phyloP scores from a whole-genome alignment of 2,113 vertebrate species.

The Salvelinus sp. region DNA sequence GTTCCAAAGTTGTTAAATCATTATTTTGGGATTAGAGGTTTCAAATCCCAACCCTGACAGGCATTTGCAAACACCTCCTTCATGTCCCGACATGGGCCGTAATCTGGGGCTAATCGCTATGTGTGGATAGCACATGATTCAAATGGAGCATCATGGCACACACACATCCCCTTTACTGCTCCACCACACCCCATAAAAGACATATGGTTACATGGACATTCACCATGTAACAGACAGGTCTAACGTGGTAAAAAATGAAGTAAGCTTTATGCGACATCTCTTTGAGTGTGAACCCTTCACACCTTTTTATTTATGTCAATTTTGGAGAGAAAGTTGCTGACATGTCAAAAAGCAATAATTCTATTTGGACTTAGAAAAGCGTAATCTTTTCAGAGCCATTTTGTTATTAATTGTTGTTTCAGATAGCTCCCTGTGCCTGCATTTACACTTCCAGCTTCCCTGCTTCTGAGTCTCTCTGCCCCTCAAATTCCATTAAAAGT shows the following conservation, averaged over 20 bases:
- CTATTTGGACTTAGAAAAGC: slow-evolving; percentile 52
- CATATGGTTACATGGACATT: slow-evolving; percentile 46
- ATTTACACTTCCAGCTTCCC: slow-evolving; percentile 55
- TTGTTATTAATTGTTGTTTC: slow-evolving; percentile 62
- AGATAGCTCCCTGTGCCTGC: slow-evolving; percentile 60
- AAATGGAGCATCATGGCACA: slow-evolving; percentile 42
- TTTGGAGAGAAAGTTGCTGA: slow-evolving; percentile 64
- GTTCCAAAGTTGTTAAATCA: slow-evolving; percentile 49
- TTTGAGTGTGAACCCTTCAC: slow-evolving; percentile 24
- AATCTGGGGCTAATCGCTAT: slow-evolving; percentile 58
- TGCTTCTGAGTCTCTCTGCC: slow-evolving; percentile 54
- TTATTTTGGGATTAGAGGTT: slow-evolving; percentile 45
- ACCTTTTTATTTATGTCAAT: slow-evolving; percentile 42
- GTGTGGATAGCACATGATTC: slow-evolving; percentile 60
- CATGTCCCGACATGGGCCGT: slow-evolving; percentile 32
- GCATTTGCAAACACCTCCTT: slow-evolving; percentile 65
- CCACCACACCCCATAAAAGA: slow-evolving; percentile 53
- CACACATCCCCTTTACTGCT: slow-evolving; percentile 44
- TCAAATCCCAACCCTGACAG: slow-evolving; percentile 33
- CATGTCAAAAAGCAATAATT: slow-evolving; percentile 63
- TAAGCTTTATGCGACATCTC: neutral
- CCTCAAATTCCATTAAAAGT: slow-evolving; percentile 77
- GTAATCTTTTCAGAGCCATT: slow-evolving; percentile 66
- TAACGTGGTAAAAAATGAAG: slow-evolving; percentile 18
- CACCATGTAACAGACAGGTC: slow-evolving; percentile 21